Conservation (phyloP, 2,797 vertebrate species). For the Sphenopsis melanotis region DNA sequence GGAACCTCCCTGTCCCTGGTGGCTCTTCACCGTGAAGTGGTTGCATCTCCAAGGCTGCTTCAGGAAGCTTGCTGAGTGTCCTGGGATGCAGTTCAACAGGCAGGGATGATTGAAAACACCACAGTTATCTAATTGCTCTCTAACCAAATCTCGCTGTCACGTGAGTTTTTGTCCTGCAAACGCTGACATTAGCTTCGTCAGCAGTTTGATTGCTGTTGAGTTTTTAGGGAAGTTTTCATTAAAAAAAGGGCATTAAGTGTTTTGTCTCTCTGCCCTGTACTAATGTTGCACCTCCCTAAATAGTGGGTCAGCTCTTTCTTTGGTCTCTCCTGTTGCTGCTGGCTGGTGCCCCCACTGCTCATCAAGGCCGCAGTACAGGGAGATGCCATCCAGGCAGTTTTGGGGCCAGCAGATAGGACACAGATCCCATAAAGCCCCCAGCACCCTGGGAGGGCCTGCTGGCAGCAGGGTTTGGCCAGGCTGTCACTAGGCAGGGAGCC, state of each 20-base stretch:
- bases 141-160: background rate
- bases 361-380: fast-evolving
- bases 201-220: background rate
- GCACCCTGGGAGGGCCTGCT: background rate
- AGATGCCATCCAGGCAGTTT: background rate
- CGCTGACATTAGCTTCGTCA: background rate
- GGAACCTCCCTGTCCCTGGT: background rate
- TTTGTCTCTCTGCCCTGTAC: background rate
- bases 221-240: background rate
- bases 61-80: conserved; percentile 29
- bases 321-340: background rate
- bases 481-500: background rate
- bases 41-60: background rate
- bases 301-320: background rate
- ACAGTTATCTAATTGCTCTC: background rate
- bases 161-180: background rate
- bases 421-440: fast-evolving
- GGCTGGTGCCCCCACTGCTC: background rate
- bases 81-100: conserved; percentile 37
- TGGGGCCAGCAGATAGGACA: background rate
- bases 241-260: background rate
- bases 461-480: background rate
- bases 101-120: conserved; percentile 12
- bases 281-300: background rate
- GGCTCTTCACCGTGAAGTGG: background rate